phyloP scores from a whole-genome alignment of 2,888 invertebrate species.

The Leptura quadrifasciata region DNA sequence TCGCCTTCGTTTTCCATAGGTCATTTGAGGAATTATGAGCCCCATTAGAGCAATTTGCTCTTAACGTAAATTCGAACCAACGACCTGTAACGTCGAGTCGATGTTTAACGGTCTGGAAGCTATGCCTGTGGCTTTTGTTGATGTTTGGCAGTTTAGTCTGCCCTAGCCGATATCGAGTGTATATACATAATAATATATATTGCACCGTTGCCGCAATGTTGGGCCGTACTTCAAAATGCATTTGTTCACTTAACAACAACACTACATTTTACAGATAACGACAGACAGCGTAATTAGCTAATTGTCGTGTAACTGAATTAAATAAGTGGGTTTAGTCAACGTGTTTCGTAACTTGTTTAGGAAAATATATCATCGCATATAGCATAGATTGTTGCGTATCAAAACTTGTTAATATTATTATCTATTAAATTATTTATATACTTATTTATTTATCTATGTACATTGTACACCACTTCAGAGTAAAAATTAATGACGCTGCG shows the following conservation, averaged over 20 bases:
- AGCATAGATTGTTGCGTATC: no score
- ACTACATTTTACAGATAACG: not conserved
- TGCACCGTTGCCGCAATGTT: not conserved
- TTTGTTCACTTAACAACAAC: not conserved
- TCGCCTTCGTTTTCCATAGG: conserved; percentile 65
- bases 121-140: conserved; percentile 66
- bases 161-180: conserved; percentile 12
- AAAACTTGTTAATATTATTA: no score
- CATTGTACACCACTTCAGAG: no score
- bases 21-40: conserved; percentile 70
- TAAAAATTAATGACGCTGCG: no score
- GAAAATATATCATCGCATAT: no score
- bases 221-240: not conserved
- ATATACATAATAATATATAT: not conserved
- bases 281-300: not conserved
- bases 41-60: conserved; percentile 72
- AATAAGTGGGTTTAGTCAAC: not conserved
- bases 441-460: no score
- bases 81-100: conserved; percentile 68
- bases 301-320: not conserved
- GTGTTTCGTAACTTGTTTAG: no score
- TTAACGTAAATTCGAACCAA: conserved; percentile 69
- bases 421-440: no score
- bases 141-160: conserved; percentile 57
- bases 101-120: conserved; percentile 65